These are phyloP conservation scores for Drosophila melanosoma DNA, from an alignment of 2,888 invertebrate species.

Conservation along the genomic window DNA sequence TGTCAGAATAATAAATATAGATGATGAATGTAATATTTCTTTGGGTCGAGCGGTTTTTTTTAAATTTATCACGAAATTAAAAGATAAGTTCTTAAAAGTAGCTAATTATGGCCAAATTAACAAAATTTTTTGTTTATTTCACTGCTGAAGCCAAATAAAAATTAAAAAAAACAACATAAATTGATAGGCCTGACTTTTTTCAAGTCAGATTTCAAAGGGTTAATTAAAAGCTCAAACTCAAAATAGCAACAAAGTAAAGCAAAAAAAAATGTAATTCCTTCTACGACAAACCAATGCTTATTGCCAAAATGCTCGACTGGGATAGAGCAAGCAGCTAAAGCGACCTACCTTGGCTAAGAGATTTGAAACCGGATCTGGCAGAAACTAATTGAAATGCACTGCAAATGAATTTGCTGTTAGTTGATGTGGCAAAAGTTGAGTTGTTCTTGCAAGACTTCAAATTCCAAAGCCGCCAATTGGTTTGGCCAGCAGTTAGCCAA, in stretches of 20 bases:
- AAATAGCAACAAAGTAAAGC: constrained; percentile 44
- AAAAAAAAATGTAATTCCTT: constrained; percentile 1
- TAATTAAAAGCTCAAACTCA: constrained; percentile 59
- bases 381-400: constrained; percentile 34
- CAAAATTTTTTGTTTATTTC: too few relatives aligned
- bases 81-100: background rate
- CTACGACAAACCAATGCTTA: constrained; percentile 11
- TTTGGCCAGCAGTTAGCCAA: background rate
- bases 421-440: constrained; percentile 25
- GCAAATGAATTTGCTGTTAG: constrained; percentile 17
- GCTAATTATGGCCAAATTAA: background rate
- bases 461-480: constrained; percentile 18
- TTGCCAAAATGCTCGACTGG: constrained; percentile 9
- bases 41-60: background rate
- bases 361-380: constrained; percentile 54
- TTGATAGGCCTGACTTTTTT: background rate
- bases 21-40: constrained; percentile 1
- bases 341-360: constrained; percentile 32
- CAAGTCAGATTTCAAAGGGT: constrained; percentile 15
- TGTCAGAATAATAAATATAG: constrained; percentile 34
- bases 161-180: background rate
- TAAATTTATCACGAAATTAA: background rate
- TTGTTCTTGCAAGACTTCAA: background rate
- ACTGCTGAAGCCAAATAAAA: background rate
- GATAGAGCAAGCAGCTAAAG: constrained; percentile 6